Base-by-base conservation (phyloP, 2,797 vertebrate species). In the Spondyliosoma cantharus region DNA sequence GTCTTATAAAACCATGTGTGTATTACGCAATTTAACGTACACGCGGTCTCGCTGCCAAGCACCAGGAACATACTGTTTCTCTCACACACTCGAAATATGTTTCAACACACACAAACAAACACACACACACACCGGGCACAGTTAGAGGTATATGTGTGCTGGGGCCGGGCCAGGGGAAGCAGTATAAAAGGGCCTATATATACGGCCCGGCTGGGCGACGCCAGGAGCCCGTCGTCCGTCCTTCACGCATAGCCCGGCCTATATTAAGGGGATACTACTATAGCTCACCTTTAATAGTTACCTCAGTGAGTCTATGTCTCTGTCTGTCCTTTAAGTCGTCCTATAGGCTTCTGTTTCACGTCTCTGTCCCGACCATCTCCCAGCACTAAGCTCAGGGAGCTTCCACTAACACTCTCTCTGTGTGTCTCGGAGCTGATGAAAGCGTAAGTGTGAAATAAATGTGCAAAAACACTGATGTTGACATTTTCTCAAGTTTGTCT, bases 111-210 rank as follows among this genome's bases (percentile, higher is more conserved):
- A 86, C 43, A 82, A 46, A 81, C 71, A 76, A 43, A 76, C 59
- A 76, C 29, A 76, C 37, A 81, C 64, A 82, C 76, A 85, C 77
- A 71, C 74, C 3, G 57, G 73, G 80, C 74, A 82, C 57, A 67
- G 80, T 78, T 3, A 24, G 65, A 60, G 37, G 78, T 81, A 42
- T 80, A 74, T 81, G 83, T 73, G 66, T 72, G 80, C 72, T 81
- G 85, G 76, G 64, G 37, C 68, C 62, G 19, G 58, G 81, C 85
- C 70, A 67, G 80, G 57, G 56, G 25, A 48, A 68, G 73, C 62
- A 58, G 73, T 46, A 89, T 90, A 84, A 92, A 91, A 91, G 86
- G 79, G 68, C 78, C 86, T 81, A 76, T 85, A 87, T 82, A 86
- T 81, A 88, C 3, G n/a, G 22, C 58, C 76, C 71, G 84, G 82